A percentile compares a stretch with the other conserved stretches of the same genome.
phyloP scores from a whole-genome alignment of 2,113 vertebrate genomes.

The Alaudala cheleensis region DNA sequence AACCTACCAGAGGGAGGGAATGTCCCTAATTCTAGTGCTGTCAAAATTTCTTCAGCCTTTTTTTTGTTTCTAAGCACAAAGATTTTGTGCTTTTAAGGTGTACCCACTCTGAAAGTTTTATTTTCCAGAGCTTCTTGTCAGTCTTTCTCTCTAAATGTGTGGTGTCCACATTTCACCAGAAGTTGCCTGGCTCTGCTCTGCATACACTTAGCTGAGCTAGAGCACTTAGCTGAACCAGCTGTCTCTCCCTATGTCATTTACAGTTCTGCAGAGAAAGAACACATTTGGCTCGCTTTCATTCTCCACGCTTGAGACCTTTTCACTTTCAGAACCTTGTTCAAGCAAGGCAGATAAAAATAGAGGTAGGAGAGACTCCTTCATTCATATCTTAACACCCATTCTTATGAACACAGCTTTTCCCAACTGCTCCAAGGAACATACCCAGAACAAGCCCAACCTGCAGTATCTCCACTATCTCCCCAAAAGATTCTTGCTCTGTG shows the following conservation, averaged over 20 bases:
- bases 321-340: neutral
- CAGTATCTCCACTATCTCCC: neutral
- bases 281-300: neutral
- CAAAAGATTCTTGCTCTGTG: neutral
- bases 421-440: neutral
- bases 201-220: neutral
- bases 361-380: neutral
- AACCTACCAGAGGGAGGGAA: neutral
- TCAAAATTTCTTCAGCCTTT: neutral
- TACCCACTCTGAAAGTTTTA: neutral
- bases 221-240: neutral
- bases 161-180: neutral
- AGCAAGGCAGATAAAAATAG: neutral
- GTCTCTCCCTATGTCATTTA: neutral
- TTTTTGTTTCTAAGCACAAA: neutral
- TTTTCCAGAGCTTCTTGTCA: neutral
- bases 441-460: neutral
- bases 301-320: neutral
- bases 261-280: neutral
- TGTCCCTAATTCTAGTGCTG: neutral
- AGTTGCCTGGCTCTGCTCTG: neutral
- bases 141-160: neutral
- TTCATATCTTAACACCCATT: neutral
- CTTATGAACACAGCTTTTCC: neutral
- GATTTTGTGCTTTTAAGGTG: neutral